Percentiles rank a stretch among this genome's conserved stretches.
phyloP scores from a whole-genome alignment of 2,888 invertebrate species.

The Cheiracanthium punctorium region DNA sequence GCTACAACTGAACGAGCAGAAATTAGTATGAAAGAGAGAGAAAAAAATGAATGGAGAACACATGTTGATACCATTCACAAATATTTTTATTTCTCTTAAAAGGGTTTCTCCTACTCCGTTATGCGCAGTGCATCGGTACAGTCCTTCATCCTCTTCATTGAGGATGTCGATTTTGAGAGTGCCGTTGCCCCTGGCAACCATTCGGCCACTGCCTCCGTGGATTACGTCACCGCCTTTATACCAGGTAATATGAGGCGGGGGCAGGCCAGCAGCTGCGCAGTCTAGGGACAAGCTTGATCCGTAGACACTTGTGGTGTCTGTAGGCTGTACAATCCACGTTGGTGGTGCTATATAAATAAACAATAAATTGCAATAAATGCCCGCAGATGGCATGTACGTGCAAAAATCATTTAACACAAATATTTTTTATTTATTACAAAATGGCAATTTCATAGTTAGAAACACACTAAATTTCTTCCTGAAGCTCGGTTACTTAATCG shows the following conservation, averaged over 20 bases:
- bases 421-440: too few species aligned
- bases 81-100: slow-evolving; percentile 53
- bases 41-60: too few species aligned
- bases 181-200: slow-evolving; percentile 55
- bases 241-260: slow-evolving; percentile 54
- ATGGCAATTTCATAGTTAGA: too few species aligned
- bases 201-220: background rate
- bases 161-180: slow-evolving; percentile 48
- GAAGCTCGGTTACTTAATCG: too few species aligned
- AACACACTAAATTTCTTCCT: too few species aligned
- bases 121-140: slow-evolving; percentile 53
- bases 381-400: too few species aligned
- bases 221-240: slow-evolving; percentile 46
- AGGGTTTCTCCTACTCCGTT: slow-evolving; percentile 63
- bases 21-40: too few species aligned
- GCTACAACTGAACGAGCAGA: too few species aligned
- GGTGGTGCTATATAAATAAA: slow-evolving; percentile 53
- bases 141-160: slow-evolving; percentile 60
- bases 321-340: slow-evolving; percentile 33
- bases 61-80: slow-evolving; percentile 54
- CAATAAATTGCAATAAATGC: too few species aligned
- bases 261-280: slow-evolving; percentile 55
- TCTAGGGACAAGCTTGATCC: slow-evolving; percentile 19
- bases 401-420: too few species aligned
- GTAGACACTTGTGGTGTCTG: slow-evolving; percentile 38